Base-by-base conservation (phyloP, 2,888 invertebrate species). In the Meta bourneti region DNA sequence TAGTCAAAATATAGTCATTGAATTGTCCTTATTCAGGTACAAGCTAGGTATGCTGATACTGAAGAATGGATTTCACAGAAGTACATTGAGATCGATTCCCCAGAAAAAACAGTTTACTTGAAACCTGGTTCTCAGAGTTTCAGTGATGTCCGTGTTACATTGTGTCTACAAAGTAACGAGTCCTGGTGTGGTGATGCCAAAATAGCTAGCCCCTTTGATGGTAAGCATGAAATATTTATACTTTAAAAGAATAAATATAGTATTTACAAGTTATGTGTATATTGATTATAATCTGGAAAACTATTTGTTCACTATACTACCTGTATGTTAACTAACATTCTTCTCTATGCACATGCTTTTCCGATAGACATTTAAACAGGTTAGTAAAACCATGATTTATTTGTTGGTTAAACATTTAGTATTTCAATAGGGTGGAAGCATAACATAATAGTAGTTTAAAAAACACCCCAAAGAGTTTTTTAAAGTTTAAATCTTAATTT, bases 161-260 rank as follows among this genome's bases (percentile, higher is more conserved):
- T 98, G 61, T 98, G 98, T 94, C 95, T 98, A 86, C 96, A 97
- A 94, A 96, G 97, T 78, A 97, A 97, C 94, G 96, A 96, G 84
- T 97, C 97, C 89, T 94, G 93, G 93, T 94, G 94, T 87, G 93
- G 94, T n/a, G 93, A 93, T 81, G 93, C 92, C 16, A 93, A 92
- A 70, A 81, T 93, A 72, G 94, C 93, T 20, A 93, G 93, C 49
- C 93, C 93, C 9, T 93, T 93, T 87, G 89, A 93, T 83, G 92
- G 91, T 90, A 78, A 84, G 74, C 7, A 75, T 34, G 4, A 20
- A 75, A 79, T 20, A 52, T 79, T 7, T 79, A 19, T 51, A 79
- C 19, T 49, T 16, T 20, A n/a, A 34, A 4, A 11, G 34, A 7
- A 13, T 75, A 48, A 34, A 34, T 13, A 0, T 75, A 34, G 19